Evolutionary conservation across 2,113 vertebrate genomes (phyloP).

Genomic region (Pseudonaja textilis): DNA sequence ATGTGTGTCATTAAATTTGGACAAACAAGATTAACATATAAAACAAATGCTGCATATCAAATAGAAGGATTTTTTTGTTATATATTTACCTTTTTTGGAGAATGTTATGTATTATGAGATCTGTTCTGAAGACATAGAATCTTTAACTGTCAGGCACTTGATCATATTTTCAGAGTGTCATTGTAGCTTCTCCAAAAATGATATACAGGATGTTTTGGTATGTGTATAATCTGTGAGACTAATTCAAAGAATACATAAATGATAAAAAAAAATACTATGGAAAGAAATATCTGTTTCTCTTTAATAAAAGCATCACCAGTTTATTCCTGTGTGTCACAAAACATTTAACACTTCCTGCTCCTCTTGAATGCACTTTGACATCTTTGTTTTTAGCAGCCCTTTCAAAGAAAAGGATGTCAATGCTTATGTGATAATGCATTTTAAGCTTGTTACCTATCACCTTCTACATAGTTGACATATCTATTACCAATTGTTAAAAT

Average conservation of each 20-base stretch:
- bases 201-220: neutral
- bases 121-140: neutral
- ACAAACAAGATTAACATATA: neutral
- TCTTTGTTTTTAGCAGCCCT: constrained; percentile 28
- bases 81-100: neutral
- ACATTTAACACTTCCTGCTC: constrained; percentile 22
- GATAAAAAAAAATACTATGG: neutral
- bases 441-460: constrained; percentile 61
- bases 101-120: neutral
- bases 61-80: neutral
- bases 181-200: neutral
- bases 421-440: constrained; percentile 46
- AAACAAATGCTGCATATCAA: neutral
- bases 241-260: neutral
- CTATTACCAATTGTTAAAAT: constrained; percentile 26
- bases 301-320: neutral
- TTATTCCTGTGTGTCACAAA: constrained; percentile 28
- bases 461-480: constrained; percentile 59
- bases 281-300: constrained; percentile 44
- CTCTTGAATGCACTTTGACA: constrained; percentile 30
- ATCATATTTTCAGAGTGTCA: neutral
- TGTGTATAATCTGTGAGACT: too few species aligned
- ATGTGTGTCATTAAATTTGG: neutral
- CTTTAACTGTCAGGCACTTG: neutral
- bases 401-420: constrained; percentile 44